These are phyloP conservation scores for Daboia siamensis DNA, from an alignment of 2,113 vertebrate species.

Conservation along the genomic window DNA sequence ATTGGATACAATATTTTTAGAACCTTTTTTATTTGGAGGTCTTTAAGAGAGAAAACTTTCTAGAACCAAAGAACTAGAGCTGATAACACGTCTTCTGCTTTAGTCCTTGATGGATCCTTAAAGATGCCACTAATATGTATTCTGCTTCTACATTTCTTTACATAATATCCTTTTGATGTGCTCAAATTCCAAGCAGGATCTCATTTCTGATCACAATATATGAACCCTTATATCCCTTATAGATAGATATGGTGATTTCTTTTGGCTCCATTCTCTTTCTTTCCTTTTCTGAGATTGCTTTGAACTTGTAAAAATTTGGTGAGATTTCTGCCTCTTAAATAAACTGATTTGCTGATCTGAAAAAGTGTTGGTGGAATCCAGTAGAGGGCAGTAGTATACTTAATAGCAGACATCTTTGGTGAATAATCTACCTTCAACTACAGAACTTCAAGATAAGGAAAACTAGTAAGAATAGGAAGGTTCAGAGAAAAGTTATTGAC, in stretches of 20 bases:
- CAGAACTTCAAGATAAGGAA: background rate
- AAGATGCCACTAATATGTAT: background rate
- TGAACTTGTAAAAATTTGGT: constrained; percentile 12
- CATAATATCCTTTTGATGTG: background rate
- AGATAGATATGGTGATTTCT: too few species aligned
- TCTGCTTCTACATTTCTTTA: background rate
- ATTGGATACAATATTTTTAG: background rate
- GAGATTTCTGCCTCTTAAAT: background rate
- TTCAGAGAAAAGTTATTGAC: background rate
- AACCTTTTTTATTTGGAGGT: background rate
- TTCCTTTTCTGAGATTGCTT: constrained; percentile 22
- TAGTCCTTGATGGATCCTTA: background rate
- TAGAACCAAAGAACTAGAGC: background rate
- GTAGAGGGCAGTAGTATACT: constrained; percentile 53
- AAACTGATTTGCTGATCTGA: background rate
- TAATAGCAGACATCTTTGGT: background rate
- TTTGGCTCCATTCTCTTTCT: background rate
- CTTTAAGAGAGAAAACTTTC: background rate
- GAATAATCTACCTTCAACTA: background rate
- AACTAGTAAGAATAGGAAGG: background rate
- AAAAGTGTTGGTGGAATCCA: constrained; percentile 19
- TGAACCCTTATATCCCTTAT: background rate
- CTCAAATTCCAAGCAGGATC: too few species aligned
- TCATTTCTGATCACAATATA: background rate
- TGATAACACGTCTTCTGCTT: background rate